Evolutionary conservation across 2,888 invertebrate species (phyloP), one percentile per base, ranked within the genome.

Genomic region (Stenolophus ochropezus): DNA sequence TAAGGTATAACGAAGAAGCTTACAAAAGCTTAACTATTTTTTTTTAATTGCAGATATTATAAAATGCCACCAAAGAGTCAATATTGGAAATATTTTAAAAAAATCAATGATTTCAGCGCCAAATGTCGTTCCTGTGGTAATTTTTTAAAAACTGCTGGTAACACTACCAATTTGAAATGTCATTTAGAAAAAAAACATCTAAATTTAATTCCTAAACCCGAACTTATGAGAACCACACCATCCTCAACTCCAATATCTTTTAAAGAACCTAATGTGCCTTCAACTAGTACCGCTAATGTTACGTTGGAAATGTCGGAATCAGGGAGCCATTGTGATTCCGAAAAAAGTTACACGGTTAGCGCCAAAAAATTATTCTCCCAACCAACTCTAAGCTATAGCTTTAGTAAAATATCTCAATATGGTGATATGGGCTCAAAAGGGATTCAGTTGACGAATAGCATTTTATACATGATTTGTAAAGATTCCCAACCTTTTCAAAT

Each of bases 401-500:
- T 81, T 69, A 6, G 33, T 11, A 81, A 76, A 33, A 76, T 81
- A 76, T 75, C 61, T 58, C 14, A 25, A 49, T 81, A 33, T 81
- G 42, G 5, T 18, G 82, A 82, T 21, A 25, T 14, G 20, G 82
- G 82, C 14, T n/a, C 11, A 61, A 76, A 76, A 18, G 49, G 14
- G 21, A 21, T 23, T 65, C 20, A 23, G 47, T 20, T 82, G 20
- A 82, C 82, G n/a, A 42, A 82, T 77, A 47, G 25, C 14, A 65
- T 65, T 6, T 2, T 65, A 3, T 65, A 27, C 14, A 65, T 65
- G 65, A 82, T 82, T 25, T 78, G 53, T 25, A 83, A 83, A 83
- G 84, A 83, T 49, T 76, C 47, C 2, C 81, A 83, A 71, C 83
- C 83, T 49, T n/a, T n/a, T n/a, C n/a, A n/a, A n/a, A n/a, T n/a